A percentile compares a stretch with the other conserved stretches of the same genome.
These are phyloP conservation scores for Hydrotaea diabolus DNA, from an alignment of 2,888 invertebrate genomes.

Conservation along the genomic window DNA sequence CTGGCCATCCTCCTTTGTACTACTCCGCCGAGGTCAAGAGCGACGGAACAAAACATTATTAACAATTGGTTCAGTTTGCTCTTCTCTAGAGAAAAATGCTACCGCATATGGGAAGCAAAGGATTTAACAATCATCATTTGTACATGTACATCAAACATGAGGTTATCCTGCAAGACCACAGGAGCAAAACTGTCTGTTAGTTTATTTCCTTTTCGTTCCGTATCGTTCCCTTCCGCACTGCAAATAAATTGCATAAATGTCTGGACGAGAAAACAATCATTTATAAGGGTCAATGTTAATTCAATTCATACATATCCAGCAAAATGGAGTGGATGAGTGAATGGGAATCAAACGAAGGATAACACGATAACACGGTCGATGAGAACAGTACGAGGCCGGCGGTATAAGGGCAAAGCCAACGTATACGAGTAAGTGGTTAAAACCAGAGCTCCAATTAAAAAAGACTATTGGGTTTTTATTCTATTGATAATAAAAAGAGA, in stretches of 20 bases:
- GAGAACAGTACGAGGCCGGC: background rate
- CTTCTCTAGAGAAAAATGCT: constrained; percentile 3
- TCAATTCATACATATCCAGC: constrained; percentile 55
- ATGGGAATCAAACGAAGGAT: too few species aligned
- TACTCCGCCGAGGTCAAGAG: background rate
- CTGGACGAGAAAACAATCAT: constrained; percentile 49
- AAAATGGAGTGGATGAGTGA: background rate
- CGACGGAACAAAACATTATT: constrained; percentile 2
- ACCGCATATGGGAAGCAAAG: background rate
- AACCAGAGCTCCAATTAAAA: too few species aligned
- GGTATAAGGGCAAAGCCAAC: background rate
- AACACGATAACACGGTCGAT: background rate
- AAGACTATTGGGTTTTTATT: too few species aligned
- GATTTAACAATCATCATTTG: constrained; percentile 52
- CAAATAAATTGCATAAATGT: constrained; percentile 33
- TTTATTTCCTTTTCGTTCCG: background rate
- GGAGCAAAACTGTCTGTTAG: background rate
- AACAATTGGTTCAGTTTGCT: constrained; percentile 3
- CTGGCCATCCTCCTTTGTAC: too few species aligned
- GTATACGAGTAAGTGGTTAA: too few species aligned
- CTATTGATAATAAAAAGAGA: too few species aligned
- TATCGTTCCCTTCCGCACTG: background rate
- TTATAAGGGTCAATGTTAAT: constrained; percentile 56
- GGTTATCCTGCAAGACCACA: background rate
- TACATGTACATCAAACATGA: constrained; percentile 33